Evolutionary conservation across 2,113 vertebrate genomes (phyloP).

Genomic region (Diphyllodes magnificus): DNA sequence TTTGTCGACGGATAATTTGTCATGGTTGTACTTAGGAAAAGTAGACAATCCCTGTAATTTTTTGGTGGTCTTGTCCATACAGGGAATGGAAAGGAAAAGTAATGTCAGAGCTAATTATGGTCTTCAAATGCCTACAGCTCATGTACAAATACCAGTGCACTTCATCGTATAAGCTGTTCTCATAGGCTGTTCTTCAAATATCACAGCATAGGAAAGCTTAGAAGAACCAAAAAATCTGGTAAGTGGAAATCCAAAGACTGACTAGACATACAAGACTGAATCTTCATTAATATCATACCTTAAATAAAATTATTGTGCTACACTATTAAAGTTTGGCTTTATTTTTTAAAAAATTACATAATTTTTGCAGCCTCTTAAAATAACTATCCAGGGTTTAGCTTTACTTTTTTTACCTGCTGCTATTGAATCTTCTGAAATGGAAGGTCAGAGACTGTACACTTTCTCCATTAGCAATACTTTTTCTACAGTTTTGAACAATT

Average conservation of each 20-base stretch:
- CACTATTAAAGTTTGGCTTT: background rate
- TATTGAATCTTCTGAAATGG: constrained; percentile 22
- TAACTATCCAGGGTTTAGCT: background rate
- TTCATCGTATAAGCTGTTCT: background rate
- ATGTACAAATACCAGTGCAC: fast-evolving
- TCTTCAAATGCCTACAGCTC: background rate
- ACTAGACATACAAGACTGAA: background rate
- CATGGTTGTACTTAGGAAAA: background rate
- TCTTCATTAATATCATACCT: background rate
- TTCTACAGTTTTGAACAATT: background rate
- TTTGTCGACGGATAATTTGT: background rate
- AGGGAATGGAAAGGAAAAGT: background rate
- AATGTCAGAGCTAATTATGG: background rate
- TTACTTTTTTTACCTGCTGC: background rate
- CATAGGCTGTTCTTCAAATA: background rate
- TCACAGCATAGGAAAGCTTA: background rate
- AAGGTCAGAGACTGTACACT: background rate
- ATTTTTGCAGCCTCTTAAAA: background rate
- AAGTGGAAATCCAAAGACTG: background rate
- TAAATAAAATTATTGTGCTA: background rate
- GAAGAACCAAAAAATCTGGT: background rate
- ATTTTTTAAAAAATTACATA: background rate
- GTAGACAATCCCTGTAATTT: background rate
- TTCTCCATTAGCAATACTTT: constrained; percentile 31
- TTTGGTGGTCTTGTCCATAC: background rate